Evolutionary conservation across 2,797 vertebrate species (phyloP), one percentile per base, ranked within the genome.

Genomic region (Coreius guichenoti): DNA sequence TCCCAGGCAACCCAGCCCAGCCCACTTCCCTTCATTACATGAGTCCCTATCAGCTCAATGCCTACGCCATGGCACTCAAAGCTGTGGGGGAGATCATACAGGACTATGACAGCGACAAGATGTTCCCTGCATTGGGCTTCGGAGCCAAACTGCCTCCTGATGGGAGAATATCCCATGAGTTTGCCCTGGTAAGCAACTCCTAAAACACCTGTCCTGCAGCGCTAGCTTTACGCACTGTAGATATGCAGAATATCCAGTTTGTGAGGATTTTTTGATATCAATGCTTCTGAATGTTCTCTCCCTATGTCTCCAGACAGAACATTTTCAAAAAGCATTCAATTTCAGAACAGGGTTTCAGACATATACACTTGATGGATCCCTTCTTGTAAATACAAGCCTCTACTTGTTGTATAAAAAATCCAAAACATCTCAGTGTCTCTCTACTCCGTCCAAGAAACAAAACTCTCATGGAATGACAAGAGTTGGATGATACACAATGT

Each of bases 51-150:
- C 98, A 99, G 91, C 93, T 98, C 84, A 99, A 99, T 39, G 95
- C 98, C 86, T 99, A 99, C 39, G 97, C 95, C 45, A 98, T 99
- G 98, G 98, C 98, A 1, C 94, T 99, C 87, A 98, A 96, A 90
- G 97, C 98, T 1, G 98, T 99, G 1, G 98, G 98, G 51, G 98
- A 99, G 93, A 99, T 99, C 82, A 98, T 99, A 92, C 98, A 99
- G 93, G 98, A 99, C 93, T 99, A 99, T 39, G 98, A 99, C 93
- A 99, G 97, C 63, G 98, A 99, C 87, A 99, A 99, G 94, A 99
- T 99, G 98, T 99, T 99, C 92, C 98, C 98, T 0, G 98, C 98
- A 0, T 94, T 99, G 87, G 98, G 98, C 43, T 99, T 99, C 81
- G 98, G 98, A 90, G 98, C 98, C 92, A 97, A 98, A 90, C 95